These are phyloP conservation scores for Styela clava DNA, from an alignment of 23 tunicate genomes.

Conservation along the genomic window DNA sequence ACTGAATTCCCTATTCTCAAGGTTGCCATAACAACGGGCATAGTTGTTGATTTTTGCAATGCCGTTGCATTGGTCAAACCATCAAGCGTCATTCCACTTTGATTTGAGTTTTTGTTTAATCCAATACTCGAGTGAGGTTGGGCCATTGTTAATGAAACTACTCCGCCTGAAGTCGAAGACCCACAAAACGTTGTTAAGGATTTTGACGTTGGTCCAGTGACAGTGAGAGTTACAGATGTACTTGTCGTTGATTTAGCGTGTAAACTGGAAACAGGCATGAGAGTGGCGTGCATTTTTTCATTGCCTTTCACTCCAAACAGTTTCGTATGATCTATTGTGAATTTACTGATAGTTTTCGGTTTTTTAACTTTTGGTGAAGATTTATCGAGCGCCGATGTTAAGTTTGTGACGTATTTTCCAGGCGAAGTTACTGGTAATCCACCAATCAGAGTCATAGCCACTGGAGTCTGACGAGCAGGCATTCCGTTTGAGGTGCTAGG, in stretches of 20 bases:
- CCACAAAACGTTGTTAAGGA: conserved; percentile 4
- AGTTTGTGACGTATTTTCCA: conserved; percentile 21
- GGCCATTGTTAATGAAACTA: not conserved
- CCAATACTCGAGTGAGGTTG: not conserved
- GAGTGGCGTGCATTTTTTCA: conserved; percentile 17
- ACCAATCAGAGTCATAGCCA: conserved; percentile 1
- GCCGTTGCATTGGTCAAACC: not conserved
- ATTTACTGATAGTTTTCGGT: not conserved
- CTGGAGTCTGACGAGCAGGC: not conserved
- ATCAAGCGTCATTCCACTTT: not conserved
- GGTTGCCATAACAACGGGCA: conserved; percentile 22
- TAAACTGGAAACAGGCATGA: conserved; percentile 4
- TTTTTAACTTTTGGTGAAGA: not conserved
- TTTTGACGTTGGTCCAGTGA: conserved; percentile 16
- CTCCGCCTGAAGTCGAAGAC: not conserved
- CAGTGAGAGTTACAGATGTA: conserved; percentile 13
- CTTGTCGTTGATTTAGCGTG: conserved; percentile 1
- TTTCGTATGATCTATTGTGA: conserved; percentile 6
- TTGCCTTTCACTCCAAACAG: not conserved
- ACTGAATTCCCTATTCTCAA: conserved; percentile 20
- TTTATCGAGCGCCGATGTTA: not conserved
- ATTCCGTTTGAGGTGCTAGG: not conserved
- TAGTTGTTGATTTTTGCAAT: not conserved
- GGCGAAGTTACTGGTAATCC: not conserved
- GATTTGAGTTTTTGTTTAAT: not conserved